Evolutionary conservation across 2,113 vertebrate genomes (phyloP), one percentile per base, ranked within the genome.

Genomic region (Regulus satrapa): DNA sequence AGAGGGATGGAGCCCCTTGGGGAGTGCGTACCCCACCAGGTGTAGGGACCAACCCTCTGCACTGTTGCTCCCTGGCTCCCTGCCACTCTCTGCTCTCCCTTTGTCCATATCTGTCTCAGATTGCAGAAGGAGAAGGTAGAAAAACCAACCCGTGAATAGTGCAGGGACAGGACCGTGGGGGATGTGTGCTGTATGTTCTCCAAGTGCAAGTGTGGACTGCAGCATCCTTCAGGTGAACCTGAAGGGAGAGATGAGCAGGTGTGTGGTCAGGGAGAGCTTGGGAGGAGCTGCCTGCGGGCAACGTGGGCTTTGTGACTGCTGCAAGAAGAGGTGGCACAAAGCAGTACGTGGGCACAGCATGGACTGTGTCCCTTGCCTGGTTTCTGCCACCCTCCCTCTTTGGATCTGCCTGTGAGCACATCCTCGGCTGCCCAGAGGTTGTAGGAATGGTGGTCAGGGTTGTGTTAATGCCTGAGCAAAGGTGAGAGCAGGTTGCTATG

Each of bases 151-250:
- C 32, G 29, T 41, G 49, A 43, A 36, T 9, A 54, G 25, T 12
- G 9, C 67, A 76, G 25, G 62, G 67, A 46, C 0, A 1, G 46
- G 18, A 26, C 18, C 41, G 43, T 23, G 32, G 25, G 18, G n/a
- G 18, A 8, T 8, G 2, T 1, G 1, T 11, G 12, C n/a, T 52
- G 16, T 14, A 13, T 0, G 2, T 36, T 66, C 26, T 82, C 36
- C 5, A 8, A 14, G 21, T 56, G 24, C 24, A 28, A 6, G 38
- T 12, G 3, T 5, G 45, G 64, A 5, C 49, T 63, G 63, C 32
- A 59, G 62, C 8, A 0, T 58, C 40, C 68, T 19, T 4, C 34
- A 45, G 28, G 31, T 15, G 41, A 7, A 29, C 29, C 41, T 25
- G 45, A 18, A 32, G 55, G 74, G 45, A 61, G 24, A 46, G 25